A percentile compares a stretch with the other conserved stretches of the same genome.
Evolutionary conservation across 2,797 vertebrate genomes (phyloP).

Genomic region (Spinus olivaceus): DNA sequence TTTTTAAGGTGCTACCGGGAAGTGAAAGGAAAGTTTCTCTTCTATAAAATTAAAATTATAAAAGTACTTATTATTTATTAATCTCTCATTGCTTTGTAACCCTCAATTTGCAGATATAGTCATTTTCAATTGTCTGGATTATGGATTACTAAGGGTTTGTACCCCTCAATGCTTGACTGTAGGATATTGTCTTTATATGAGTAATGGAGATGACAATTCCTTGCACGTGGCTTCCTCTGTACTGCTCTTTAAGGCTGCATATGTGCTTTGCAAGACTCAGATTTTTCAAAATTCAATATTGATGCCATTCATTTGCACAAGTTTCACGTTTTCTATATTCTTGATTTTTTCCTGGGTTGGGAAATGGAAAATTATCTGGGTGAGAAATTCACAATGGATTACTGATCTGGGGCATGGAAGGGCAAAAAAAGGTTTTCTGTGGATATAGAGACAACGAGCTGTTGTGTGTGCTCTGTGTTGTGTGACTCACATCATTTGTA

Average conservation of each 20-base stretch:
- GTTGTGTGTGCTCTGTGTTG: neutral
- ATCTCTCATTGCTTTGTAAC: neutral
- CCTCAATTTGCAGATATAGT: neutral
- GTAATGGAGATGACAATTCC: neutral
- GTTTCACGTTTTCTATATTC: neutral
- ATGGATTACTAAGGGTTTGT: neutral
- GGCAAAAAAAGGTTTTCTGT: neutral
- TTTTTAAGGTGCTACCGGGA: neutral
- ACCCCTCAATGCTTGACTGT: neutral
- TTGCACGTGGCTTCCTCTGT: neutral
- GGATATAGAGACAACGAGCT: neutral
- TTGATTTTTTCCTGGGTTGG: neutral
- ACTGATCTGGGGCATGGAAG: neutral
- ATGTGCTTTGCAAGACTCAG: neutral
- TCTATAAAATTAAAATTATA: neutral
- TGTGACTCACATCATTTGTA: neutral
- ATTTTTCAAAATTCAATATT: neutral
- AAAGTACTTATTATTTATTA: neutral
- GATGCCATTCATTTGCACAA: fast-evolving
- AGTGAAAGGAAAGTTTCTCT: neutral
- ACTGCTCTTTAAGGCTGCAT: neutral
- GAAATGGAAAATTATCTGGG: neutral
- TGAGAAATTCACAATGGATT: neutral
- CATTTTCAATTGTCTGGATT: neutral
- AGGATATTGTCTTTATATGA: neutral